Percentiles rank a stretch among this genome's conserved stretches.
These are phyloP conservation scores for Cephus pygmeus DNA, from an alignment of 2,888 invertebrate species.

Conservation along the genomic window DNA sequence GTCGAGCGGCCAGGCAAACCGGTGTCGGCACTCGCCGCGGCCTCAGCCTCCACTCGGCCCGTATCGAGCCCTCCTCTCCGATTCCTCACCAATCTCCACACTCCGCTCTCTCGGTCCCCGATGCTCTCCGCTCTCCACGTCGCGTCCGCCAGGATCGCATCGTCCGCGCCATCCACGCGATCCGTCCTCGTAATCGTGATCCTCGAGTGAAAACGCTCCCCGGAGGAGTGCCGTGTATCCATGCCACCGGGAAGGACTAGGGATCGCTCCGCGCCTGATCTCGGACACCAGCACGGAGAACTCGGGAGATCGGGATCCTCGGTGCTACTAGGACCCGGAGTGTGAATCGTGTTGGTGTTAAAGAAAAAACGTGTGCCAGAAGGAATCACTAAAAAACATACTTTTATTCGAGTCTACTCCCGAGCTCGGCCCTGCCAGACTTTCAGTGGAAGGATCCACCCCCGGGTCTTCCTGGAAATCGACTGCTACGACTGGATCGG, in stretches of 20 bases:
- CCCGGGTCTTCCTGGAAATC: neutral
- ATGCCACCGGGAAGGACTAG: neutral
- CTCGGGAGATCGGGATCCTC: neutral
- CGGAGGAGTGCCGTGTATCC: neutral
- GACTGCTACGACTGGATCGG: neutral
- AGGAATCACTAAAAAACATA: neutral
- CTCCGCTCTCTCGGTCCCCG: conserved; percentile 28
- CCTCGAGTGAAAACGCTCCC: conserved; percentile 2
- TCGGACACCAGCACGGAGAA: neutral
- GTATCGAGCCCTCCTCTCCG: conserved; percentile 28
- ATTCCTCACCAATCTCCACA: conserved; percentile 30
- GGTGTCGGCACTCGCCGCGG: conserved; percentile 32
- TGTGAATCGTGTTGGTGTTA: neutral
- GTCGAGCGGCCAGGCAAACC: conserved; percentile 37
- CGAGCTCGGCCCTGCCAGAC: neutral
- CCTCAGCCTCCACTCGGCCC: conserved; percentile 20
- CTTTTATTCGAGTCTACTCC: neutral
- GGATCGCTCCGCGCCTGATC: neutral
- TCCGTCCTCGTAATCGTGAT: conserved; percentile 15
- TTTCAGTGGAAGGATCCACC: neutral
- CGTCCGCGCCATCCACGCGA: conserved; percentile 18
- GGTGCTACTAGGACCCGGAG: neutral
- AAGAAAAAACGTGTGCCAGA: neutral
- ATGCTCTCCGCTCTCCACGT: conserved; percentile 9
- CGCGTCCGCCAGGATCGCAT: conserved; percentile 1